These are phyloP conservation scores for Drosophila trapezifrons DNA, from an alignment of 1,140 invertebrate genomes.

Conservation along the genomic window DNA sequence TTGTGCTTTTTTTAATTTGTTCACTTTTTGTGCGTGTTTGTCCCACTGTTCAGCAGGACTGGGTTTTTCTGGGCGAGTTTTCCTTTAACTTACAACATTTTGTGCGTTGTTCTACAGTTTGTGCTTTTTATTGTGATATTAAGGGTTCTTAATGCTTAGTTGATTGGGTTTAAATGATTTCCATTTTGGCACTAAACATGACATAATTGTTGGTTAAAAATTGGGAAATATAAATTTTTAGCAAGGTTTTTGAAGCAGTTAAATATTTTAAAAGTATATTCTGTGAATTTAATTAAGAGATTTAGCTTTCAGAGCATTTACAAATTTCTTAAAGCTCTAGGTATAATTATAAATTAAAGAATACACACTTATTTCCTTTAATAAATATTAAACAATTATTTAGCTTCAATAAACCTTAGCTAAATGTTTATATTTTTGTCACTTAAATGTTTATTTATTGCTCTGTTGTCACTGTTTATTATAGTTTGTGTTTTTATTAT, in stretches of 20 bases:
- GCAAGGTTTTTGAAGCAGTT: neutral
- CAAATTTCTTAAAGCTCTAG: too few relatives aligned
- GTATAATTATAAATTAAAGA: too few relatives aligned
- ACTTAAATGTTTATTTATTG: neutral
- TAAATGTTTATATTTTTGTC: neutral
- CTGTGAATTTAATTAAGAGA: too few relatives aligned
- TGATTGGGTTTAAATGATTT: slow-evolving; percentile 67
- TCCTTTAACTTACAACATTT: slow-evolving; percentile 65
- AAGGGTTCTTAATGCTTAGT: slow-evolving; percentile 9
- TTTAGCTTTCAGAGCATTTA: too few relatives aligned
- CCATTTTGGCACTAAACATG: slow-evolving; percentile 70
- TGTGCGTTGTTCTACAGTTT: slow-evolving; percentile 49
- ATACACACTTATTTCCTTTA: neutral
- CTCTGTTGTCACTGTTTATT: neutral
- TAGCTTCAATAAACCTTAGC: slow-evolving; percentile 1
- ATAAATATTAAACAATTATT: too few relatives aligned
- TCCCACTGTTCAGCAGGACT: slow-evolving; percentile 59
- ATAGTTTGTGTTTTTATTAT: slow-evolving; percentile 2
- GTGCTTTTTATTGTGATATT: slow-evolving; percentile 22
- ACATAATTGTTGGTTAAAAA: slow-evolving; percentile 5
- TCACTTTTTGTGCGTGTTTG: slow-evolving; percentile 58
- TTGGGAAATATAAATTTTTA: neutral
- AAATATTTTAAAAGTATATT: neutral
- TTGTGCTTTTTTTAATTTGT: slow-evolving; percentile 1
- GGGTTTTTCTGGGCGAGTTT: slow-evolving; percentile 15